These are phyloP conservation scores for Polia nebulosa DNA, from an alignment of 2,888 invertebrate genomes.

Conservation along the genomic window DNA sequence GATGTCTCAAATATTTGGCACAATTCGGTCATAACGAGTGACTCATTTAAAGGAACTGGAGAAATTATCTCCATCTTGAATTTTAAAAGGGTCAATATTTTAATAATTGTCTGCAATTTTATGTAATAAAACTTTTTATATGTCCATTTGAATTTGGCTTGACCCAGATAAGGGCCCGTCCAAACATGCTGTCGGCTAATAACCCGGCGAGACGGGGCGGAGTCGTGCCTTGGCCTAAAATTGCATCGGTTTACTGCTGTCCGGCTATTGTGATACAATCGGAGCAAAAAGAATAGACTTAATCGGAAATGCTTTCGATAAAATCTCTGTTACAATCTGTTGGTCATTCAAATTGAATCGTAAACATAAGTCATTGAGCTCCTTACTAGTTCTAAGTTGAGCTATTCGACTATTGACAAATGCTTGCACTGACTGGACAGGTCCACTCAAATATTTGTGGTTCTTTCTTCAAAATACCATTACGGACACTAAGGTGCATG, in stretches of 20 bases:
- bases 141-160: constrained; percentile 52
- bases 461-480: too few relatives aligned
- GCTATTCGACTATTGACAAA: too few relatives aligned
- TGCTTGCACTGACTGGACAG: too few relatives aligned
- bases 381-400: too few relatives aligned
- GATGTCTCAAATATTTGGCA: constrained; percentile 32
- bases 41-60: constrained; percentile 20
- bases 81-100: constrained; percentile 32
- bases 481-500: too few relatives aligned
- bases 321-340: background rate
- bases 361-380: too few relatives aligned
- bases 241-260: constrained; percentile 51
- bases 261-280: constrained; percentile 48
- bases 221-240: constrained; percentile 77
- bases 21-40: constrained; percentile 17
- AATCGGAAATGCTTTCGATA: constrained; percentile 25
- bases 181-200: constrained; percentile 67
- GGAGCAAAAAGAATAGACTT: constrained; percentile 44
- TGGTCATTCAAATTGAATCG: background rate
- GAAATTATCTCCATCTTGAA: constrained; percentile 19
- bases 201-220: constrained; percentile 78
- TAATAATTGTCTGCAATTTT: constrained; percentile 39
- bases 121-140: constrained; percentile 53
- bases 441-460: too few relatives aligned
- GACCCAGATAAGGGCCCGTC: constrained; percentile 77